phyloP scores from a whole-genome alignment of 2,888 invertebrate genomes.

The Acholoe squamosa region DNA sequence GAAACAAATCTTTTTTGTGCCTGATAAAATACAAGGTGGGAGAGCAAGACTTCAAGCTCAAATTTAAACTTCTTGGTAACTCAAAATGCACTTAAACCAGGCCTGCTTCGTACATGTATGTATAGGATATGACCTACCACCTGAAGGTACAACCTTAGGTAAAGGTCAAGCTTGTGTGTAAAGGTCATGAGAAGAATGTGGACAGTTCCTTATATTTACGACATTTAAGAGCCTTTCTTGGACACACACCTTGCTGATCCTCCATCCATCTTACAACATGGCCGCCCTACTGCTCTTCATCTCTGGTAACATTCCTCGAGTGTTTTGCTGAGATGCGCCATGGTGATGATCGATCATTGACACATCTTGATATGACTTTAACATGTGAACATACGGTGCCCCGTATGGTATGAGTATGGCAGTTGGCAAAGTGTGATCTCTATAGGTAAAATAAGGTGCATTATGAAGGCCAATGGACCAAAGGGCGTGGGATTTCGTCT shows the following conservation, averaged over 20 bases:
- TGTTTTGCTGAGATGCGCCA: background rate
- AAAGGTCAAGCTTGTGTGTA: background rate
- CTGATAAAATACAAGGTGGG: background rate
- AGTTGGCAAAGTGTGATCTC: too few species aligned
- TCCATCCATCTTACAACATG: background rate
- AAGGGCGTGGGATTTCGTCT: too few species aligned
- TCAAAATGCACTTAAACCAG: background rate
- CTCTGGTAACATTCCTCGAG: background rate
- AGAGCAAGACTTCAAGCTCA: background rate
- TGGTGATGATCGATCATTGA: too few species aligned
- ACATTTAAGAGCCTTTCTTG: slow-evolving; percentile 3
- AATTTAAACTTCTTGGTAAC: background rate
- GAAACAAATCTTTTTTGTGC: too few species aligned
- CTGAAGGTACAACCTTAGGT: background rate
- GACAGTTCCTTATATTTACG: background rate
- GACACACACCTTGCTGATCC: background rate
- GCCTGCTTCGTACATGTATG: background rate
- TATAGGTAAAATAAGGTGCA: too few species aligned
- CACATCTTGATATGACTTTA: too few species aligned
- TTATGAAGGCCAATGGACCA: too few species aligned
- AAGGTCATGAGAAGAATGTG: slow-evolving; percentile 20
- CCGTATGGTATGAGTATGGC: too few species aligned
- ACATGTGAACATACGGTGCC: too few species aligned
- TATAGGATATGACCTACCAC: too few species aligned
- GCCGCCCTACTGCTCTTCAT: background rate